Conservation (phyloP, 2,113 vertebrate species). For the Lepisosteus osseus region DNA sequence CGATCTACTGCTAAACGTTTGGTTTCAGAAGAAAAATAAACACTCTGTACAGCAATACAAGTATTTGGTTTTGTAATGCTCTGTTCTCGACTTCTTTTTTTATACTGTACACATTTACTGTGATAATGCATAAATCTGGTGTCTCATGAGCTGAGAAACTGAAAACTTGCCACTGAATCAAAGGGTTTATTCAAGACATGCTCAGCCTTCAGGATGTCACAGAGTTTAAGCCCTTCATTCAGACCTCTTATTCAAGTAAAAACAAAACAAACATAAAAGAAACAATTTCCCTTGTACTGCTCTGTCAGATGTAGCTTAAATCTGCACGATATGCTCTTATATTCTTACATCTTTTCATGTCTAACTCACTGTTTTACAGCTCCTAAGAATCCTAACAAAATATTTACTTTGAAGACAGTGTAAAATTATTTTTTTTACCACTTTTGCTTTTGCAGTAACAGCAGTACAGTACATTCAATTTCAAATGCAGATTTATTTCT, state of each 20-base stretch:
- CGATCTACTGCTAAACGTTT: no score
- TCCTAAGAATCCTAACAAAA: no score
- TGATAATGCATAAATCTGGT: neutral
- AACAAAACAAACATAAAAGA: neutral
- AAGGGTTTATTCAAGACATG: neutral
- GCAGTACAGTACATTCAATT: no score
- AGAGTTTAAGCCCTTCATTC: neutral
- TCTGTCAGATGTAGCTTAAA: neutral
- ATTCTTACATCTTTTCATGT: neutral
- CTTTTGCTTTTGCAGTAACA: no score
- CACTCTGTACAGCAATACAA: no score
- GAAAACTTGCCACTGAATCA: conserved; percentile 1
- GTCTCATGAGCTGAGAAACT: neutral
- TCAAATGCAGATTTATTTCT: no score
- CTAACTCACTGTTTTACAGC: neutral
- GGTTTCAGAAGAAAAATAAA: no score
- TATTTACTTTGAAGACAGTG: no score
- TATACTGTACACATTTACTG: neutral
- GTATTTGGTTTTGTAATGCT: no score
- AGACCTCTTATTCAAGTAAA: neutral
- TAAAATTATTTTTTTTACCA: no score
- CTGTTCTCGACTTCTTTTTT: no score
- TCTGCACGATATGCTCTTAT: neutral
- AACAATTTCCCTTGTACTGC: no score
- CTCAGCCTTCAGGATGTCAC: neutral